These are phyloP conservation scores for Melipona quadrifasciata DNA, from an alignment of 1,140 invertebrate genomes.

Conservation along the genomic window DNA sequence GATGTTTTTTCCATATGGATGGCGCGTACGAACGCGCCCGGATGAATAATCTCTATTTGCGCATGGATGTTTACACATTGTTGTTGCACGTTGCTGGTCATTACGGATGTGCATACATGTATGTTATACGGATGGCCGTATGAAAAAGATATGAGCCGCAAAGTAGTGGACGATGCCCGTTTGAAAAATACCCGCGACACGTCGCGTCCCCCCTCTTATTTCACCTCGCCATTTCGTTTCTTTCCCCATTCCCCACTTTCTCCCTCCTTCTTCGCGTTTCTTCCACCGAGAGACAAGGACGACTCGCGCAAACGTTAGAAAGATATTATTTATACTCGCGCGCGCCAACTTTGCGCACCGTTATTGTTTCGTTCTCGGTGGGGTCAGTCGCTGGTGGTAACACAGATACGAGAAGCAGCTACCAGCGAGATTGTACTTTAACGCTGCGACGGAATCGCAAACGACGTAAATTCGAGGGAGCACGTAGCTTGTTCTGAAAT, in stretches of 20 bases:
- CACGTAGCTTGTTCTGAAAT: background rate
- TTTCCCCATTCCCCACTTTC: background rate
- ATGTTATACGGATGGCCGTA: conserved; percentile 29
- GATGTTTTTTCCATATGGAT: conserved; percentile 1
- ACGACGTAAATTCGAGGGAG: background rate
- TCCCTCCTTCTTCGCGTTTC: background rate
- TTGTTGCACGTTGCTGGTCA: background rate
- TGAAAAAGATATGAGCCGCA: conserved; percentile 24
- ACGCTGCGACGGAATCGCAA: background rate
- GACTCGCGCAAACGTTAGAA: background rate
- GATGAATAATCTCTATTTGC: conserved; percentile 28
- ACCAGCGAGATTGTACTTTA: background rate
- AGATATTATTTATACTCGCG: conserved; percentile 34
- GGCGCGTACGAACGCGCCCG: background rate
- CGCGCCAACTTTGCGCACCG: background rate
- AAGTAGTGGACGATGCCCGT: background rate
- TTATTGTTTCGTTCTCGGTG: conserved; percentile 15
- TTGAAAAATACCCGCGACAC: conserved; percentile 17
- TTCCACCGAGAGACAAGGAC: background rate
- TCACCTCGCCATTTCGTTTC: background rate
- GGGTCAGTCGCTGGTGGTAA: background rate
- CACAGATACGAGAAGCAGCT: background rate
- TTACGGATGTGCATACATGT: conserved; percentile 4
- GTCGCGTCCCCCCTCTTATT: background rate
- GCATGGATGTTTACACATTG: conserved; percentile 31